Percentiles rank a stretch among this genome's conserved stretches.
Conservation (phyloP, 2,888 invertebrate species). For the Syritta pipiens region DNA sequence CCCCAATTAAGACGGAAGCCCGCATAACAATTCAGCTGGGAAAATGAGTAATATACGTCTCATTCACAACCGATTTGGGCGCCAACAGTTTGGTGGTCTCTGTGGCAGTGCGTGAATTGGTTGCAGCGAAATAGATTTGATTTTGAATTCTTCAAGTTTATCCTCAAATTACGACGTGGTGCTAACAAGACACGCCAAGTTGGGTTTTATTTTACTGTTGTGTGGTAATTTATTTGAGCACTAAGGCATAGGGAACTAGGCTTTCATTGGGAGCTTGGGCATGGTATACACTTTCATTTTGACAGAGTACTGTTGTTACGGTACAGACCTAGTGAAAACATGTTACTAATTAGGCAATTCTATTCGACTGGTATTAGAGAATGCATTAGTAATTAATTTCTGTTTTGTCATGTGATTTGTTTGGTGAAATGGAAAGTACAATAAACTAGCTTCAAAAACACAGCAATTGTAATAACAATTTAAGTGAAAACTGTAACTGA, state of each 20-base stretch:
- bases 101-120: too few relatives aligned
- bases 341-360: slow-evolving; percentile 11
- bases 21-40: slow-evolving; percentile 13
- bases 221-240: slow-evolving; percentile 4
- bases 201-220: neutral
- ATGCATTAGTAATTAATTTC: too few relatives aligned
- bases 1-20: slow-evolving; percentile 9
- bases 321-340: neutral
- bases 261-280: neutral
- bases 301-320: neutral
- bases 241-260: slow-evolving; percentile 1
- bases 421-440: too few relatives aligned
- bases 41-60: neutral
- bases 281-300: slow-evolving; percentile 2
- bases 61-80: neutral
- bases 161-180: neutral
- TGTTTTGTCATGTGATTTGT: too few relatives aligned
- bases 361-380: too few relatives aligned
- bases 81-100: too few relatives aligned
- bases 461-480: too few relatives aligned
- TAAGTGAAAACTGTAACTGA: too few relatives aligned
- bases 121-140: too few relatives aligned
- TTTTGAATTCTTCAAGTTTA: too few relatives aligned
- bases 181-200: slow-evolving; percentile 1
- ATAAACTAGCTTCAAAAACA: too few relatives aligned